Evolutionary conservation across 2,888 invertebrate genomes (phyloP), one percentile per base, ranked within the genome.

Genomic region (Macrophya alboannulata): DNA sequence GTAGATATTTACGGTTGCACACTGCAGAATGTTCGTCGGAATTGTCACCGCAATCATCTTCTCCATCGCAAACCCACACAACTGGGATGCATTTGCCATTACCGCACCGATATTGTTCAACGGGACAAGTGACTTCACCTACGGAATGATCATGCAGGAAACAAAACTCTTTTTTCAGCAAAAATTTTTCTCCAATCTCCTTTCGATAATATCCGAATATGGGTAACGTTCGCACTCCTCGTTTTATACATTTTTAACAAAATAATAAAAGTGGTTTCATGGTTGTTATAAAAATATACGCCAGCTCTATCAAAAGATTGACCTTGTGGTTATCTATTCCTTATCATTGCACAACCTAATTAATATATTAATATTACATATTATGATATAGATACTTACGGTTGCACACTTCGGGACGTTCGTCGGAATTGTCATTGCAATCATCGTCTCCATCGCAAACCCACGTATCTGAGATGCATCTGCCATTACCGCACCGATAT

Each of bases 371-470:
- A n/a, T n/a, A n/a, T n/a, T n/a, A n/a, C n/a, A 31, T 72, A 45
- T n/a, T 17, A n/a, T 77, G n/a, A n/a, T n/a, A n/a, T n/a, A 37
- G 31, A 31, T 37, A 88, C 95, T 92, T 93, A 95, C 96, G 96
- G 95, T 95, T 96, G 94, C 97, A 97, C 93, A 96, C 95, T 88
- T 95, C 95, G 85, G 95, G 94, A 90, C 95, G 95, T 94, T 98
- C 98, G 93, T 98, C 98, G n/a, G 97, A 97, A 91, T 96, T 95
- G 94, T 98, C 98, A 79, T 94, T 95, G 94, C 98, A 98, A 93
- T 98, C 98, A 90, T 96, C 95, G 82, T 96, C 95, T 85, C 96
- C 96, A 92, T 98, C 98, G 93, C 98, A 98, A 88, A 96, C 95
- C 95, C 96, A 97, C 86, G 96, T 95, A 87, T 96, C 94, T 31